Conservation (phyloP, 2,797 vertebrate genomes). For the Acanthornis magna region DNA sequence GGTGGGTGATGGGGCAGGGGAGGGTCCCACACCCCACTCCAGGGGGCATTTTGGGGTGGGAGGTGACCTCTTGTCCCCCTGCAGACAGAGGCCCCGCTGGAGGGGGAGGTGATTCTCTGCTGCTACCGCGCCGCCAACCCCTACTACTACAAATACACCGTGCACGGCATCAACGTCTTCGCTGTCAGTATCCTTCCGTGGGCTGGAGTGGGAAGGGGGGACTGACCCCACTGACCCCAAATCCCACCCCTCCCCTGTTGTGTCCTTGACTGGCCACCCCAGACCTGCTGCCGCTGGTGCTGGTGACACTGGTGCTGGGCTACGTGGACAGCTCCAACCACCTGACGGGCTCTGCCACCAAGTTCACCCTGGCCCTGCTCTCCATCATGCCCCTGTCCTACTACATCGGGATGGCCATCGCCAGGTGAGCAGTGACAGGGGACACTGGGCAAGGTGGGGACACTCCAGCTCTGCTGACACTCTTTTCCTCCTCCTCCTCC, state of each 20-base stretch:
- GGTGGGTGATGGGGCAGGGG: conserved; percentile 21
- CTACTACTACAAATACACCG: conserved; percentile 88
- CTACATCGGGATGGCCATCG: conserved; percentile 92
- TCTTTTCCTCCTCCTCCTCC: neutral
- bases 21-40: fast-evolving
- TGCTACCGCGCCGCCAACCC: conserved; percentile 81
- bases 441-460: fast-evolving
- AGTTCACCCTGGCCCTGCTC: conserved; percentile 83
- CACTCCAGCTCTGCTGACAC: fast-evolving
- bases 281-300: conserved; percentile 86
- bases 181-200: conserved; percentile 81
- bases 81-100: conserved; percentile 68
- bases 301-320: conserved; percentile 83
- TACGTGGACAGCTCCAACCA: conserved; percentile 81
- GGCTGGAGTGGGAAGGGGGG: neutral
- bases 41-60: fast-evolving
- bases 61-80: neutral
- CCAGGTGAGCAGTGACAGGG: conserved; percentile 73
- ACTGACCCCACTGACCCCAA: neutral
- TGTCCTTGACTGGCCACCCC: neutral
- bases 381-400: conserved; percentile 89
- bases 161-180: conserved; percentile 85
- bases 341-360: conserved; percentile 77
- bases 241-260: fast-evolving
- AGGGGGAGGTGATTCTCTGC: conserved; percentile 76